phyloP scores from a whole-genome alignment of 2,797 vertebrate genomes.

The Podarcis lilfordi region DNA sequence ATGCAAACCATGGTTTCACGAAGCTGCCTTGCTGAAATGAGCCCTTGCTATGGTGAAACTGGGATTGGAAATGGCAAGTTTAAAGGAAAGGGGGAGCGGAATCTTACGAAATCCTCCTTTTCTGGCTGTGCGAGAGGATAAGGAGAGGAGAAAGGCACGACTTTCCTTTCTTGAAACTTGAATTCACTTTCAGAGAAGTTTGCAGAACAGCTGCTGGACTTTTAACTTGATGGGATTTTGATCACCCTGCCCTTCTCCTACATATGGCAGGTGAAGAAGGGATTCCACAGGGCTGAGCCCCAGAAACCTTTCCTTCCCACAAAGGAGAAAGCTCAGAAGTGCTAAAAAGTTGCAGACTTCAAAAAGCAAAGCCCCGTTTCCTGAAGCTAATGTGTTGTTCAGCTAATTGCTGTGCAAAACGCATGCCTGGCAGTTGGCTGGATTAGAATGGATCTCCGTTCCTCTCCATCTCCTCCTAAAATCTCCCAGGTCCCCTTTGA shows the following conservation, averaged over 20 bases:
- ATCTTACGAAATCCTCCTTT: no score
- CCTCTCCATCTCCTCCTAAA: constrained; percentile 34
- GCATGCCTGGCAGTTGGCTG: constrained; percentile 15
- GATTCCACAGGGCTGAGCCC: constrained; percentile 1
- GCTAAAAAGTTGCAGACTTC: constrained; percentile 3
- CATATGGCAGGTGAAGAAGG: not conserved
- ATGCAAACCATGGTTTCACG: no score
- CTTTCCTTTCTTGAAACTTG: not conserved
- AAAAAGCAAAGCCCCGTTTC: not conserved
- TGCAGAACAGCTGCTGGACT: not conserved
- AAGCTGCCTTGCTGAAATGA: no score
- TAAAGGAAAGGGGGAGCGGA: not conserved
- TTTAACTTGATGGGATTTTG: not conserved
- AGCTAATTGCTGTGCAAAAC: constrained; percentile 50
- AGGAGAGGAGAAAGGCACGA: fast-evolving
- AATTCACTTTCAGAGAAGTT: not conserved
- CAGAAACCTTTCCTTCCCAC: constrained; percentile 36
- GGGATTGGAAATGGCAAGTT: no score
- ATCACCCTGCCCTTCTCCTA: not conserved
- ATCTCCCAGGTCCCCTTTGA: constrained; percentile 32
- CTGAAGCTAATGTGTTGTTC: constrained; percentile 44
- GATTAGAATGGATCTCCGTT: constrained; percentile 20
- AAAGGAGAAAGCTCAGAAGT: constrained; percentile 19
- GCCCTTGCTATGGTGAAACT: no score
- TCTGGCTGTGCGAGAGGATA: no score